Evolutionary conservation across 2,888 invertebrate genomes (phyloP).

Genomic region (Drosophila austrosaltans): DNA sequence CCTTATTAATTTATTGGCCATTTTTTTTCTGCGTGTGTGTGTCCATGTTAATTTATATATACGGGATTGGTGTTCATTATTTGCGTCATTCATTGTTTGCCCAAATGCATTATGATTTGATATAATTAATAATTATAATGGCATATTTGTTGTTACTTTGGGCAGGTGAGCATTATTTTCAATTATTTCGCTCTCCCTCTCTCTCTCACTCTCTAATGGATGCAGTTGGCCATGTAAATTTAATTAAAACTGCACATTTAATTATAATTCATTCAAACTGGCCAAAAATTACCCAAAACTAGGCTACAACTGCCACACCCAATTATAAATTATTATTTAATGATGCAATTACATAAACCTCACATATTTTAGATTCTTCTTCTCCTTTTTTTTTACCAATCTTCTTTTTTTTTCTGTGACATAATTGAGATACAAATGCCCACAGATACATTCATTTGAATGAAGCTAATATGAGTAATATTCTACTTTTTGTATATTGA

Average conservation of each 20-base stretch:
- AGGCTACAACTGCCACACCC: slow-evolving; percentile 15
- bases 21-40: neutral
- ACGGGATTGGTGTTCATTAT: slow-evolving; percentile 11
- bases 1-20: slow-evolving; percentile 33
- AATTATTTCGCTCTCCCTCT: slow-evolving; percentile 54
- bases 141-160: slow-evolving; percentile 9
- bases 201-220: slow-evolving; percentile 18
- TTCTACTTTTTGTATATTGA: slow-evolving; percentile 33
- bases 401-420: slow-evolving; percentile 6
- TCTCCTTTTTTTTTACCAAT: slow-evolving; percentile 6
- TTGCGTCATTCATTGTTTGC: slow-evolving; percentile 29
- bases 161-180: slow-evolving; percentile 55
- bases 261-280: slow-evolving; percentile 49
- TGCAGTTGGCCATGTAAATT: slow-evolving; percentile 61
- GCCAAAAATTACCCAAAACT: slow-evolving; percentile 32
- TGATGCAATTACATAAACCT: slow-evolving; percentile 35
- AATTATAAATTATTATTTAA: slow-evolving; percentile 42
- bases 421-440: neutral
- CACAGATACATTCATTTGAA: slow-evolving; percentile 14
- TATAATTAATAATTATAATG: slow-evolving; percentile 65
- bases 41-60: no score
- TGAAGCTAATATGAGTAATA: slow-evolving; percentile 29
- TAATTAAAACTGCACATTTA: slow-evolving; percentile 70
- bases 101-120: slow-evolving; percentile 55
- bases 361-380: slow-evolving; percentile 3